A percentile compares a stretch with the other conserved stretches of the same genome.
phyloP scores from a whole-genome alignment of 2,888 invertebrate genomes.

The Lithosia quadra region DNA sequence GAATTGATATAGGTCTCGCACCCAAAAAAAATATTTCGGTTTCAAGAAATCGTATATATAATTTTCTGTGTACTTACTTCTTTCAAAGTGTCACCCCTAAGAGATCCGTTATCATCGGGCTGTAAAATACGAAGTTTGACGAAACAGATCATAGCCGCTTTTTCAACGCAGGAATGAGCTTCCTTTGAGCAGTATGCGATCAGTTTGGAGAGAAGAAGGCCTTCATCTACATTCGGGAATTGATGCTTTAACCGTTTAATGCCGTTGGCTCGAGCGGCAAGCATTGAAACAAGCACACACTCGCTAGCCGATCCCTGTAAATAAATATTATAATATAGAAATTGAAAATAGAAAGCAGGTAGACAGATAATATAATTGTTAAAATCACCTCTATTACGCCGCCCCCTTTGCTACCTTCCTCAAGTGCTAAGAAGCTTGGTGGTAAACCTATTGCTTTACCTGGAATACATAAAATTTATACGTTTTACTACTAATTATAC shows the following conservation, averaged over 20 bases:
- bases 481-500: too few species aligned
- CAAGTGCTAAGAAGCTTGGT: conserved; percentile 93
- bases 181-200: conserved; percentile 97
- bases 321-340: neutral
- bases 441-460: conserved; percentile 97
- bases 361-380: neutral
- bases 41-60: neutral
- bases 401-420: conserved; percentile 95
- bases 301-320: conserved; percentile 97
- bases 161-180: conserved; percentile 97
- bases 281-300: conserved; percentile 96
- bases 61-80: conserved; percentile 85
- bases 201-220: conserved; percentile 94
- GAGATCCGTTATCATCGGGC: conserved; percentile 93
- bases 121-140: conserved; percentile 96
- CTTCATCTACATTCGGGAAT: conserved; percentile 96
- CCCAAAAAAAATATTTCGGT: neutral
- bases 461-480: conserved; percentile 61
- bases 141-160: conserved; percentile 97
- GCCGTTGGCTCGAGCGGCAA: conserved; percentile 96
- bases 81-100: conserved; percentile 92
- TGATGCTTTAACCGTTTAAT: conserved; percentile 94
- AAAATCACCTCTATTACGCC: conserved; percentile 95
- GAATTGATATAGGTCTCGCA: neutral
- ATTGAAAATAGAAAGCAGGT: neutral